A percentile compares a stretch with the other conserved stretches of the same genome.
Conservation (phyloP, 1,140 invertebrate species). For the Drepana arcuata region DNA sequence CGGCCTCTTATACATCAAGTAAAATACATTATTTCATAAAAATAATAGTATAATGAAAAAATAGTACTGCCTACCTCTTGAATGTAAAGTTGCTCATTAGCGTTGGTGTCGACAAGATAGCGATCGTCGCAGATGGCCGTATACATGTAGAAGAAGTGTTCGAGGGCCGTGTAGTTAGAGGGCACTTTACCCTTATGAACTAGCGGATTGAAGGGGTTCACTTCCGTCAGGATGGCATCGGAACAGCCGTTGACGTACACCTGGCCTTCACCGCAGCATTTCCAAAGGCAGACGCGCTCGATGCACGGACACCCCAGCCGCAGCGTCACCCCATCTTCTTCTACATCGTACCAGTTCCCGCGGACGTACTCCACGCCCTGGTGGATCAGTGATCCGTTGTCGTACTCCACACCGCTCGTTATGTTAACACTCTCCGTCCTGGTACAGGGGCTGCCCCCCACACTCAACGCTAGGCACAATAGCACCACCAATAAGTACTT, state of each 20-base stretch:
- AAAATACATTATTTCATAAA: constrained; percentile 1
- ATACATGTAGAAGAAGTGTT: constrained; percentile 45
- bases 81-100: constrained; percentile 33
- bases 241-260: constrained; percentile 25
- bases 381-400: constrained; percentile 34
- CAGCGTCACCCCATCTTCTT: constrained; percentile 18
- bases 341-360: constrained; percentile 33
- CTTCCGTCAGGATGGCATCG: constrained; percentile 17
- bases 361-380: constrained; percentile 30
- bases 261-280: constrained; percentile 32
- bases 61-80: constrained; percentile 36
- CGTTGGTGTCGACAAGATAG: constrained; percentile 37
- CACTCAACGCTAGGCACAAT: too few species aligned
- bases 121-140: constrained; percentile 24
- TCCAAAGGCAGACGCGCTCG: constrained; percentile 40
- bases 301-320: constrained; percentile 45
- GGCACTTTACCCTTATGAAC: constrained; percentile 29
- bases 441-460: constrained; percentile 37
- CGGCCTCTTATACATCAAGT: too few species aligned
- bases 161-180: constrained; percentile 21
- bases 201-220: constrained; percentile 41
- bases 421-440: constrained; percentile 41
- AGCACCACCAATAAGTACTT: too few species aligned
- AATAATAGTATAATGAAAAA: constrained; percentile 3
- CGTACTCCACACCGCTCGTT: constrained; percentile 22